These are phyloP conservation scores for Xiphophorus birchmanni DNA, from an alignment of 2,797 vertebrate genomes.

Conservation along the genomic window DNA sequence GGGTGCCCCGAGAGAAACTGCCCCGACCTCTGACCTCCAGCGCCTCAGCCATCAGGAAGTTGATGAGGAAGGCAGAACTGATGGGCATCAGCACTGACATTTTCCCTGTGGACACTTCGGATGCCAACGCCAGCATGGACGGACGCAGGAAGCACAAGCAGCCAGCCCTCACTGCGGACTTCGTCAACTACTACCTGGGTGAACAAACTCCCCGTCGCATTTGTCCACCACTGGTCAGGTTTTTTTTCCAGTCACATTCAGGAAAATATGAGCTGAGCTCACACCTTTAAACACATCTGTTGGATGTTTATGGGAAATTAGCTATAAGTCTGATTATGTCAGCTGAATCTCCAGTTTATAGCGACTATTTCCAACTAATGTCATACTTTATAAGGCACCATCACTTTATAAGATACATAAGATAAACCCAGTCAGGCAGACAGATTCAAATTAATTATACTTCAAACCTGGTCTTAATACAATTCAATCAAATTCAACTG, in stretches of 20 bases:
- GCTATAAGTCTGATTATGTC: neutral
- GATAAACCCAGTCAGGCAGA: neutral
- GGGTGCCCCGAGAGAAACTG: constrained; percentile 97
- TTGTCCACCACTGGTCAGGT: neutral
- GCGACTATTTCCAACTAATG: neutral
- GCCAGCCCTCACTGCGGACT: constrained; percentile 95
- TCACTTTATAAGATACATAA: neutral
- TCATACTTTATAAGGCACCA: neutral
- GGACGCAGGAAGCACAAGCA: constrained; percentile 97
- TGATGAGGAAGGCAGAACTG: constrained; percentile 96
- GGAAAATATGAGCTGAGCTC: neutral
- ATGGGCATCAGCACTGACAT: constrained; percentile 99
- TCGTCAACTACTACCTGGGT: constrained; percentile 99
- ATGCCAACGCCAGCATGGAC: constrained; percentile 93
- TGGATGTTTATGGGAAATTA: neutral
- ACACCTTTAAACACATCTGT: neutral
- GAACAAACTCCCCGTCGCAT: constrained; percentile 43
- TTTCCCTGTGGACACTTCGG: constrained; percentile 96
- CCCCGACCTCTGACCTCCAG: constrained; percentile 96
- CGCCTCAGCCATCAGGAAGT: constrained; percentile 95
- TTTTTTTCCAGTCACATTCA: neutral
- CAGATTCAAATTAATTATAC: neutral
- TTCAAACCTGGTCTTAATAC: neutral
- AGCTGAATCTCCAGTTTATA: neutral
- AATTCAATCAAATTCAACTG: neutral